phyloP scores from a whole-genome alignment of 2,797 vertebrate genomes.

The Ctenosaura bakeri region DNA sequence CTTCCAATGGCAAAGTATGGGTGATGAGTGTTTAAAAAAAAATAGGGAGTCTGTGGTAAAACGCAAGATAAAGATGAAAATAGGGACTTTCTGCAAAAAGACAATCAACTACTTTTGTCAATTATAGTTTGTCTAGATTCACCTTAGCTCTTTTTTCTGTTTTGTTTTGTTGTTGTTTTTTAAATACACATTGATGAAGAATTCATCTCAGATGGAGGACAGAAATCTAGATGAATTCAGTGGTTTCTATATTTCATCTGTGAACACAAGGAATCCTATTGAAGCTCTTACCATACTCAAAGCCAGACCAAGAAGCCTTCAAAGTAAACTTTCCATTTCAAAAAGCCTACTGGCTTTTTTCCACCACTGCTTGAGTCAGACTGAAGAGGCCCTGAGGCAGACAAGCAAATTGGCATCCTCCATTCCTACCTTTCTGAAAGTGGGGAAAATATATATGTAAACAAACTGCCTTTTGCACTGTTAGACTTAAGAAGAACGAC shows the following conservation, averaged over 20 bases:
- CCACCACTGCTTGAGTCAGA: neutral
- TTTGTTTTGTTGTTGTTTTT: too few relatives aligned
- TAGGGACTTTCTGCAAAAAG: neutral
- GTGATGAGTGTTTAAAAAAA: neutral
- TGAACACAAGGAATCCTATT: constrained; percentile 30
- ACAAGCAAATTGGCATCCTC: constrained; percentile 9
- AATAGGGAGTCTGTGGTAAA: too few relatives aligned
- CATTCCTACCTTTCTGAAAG: neutral
- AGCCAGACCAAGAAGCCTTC: neutral
- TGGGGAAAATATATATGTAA: neutral
- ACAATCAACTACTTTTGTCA: neutral
- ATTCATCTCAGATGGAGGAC: constrained; percentile 6
- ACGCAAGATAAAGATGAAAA: neutral
- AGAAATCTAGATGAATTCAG: constrained; percentile 15
- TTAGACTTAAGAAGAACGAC: neutral
- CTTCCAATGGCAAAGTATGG: neutral
- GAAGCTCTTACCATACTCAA: neutral
- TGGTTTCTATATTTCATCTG: constrained; percentile 32
- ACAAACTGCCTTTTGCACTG: neutral
- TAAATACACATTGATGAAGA: neutral
- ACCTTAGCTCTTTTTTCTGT: neutral
- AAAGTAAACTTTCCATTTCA: constrained; percentile 31
- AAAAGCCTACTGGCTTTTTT: constrained; percentile 5
- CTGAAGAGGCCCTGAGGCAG: neutral
- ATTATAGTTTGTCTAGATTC: constrained; percentile 26